These are phyloP conservation scores for Trichoplax adhaerens DNA, from an alignment of 37 sponge, comb jelly and placozoan species.

Conservation along the genomic window DNA sequence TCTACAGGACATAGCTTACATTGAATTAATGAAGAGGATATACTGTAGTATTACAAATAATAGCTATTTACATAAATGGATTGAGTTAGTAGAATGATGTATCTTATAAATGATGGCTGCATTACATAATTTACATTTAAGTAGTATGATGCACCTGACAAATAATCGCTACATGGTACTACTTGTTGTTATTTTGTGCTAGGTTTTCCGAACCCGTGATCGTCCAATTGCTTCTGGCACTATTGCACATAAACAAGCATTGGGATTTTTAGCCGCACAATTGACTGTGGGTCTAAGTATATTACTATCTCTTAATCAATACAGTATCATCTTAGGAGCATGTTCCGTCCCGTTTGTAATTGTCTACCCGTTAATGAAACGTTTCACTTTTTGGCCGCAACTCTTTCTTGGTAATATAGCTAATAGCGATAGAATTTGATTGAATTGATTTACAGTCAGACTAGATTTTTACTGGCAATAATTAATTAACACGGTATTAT, in stretches of 20 bases:
- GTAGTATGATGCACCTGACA: neutral
- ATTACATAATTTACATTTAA: constrained; percentile 6
- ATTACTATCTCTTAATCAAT: constrained; percentile 31
- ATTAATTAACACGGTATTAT: neutral
- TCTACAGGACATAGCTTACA: too few species aligned
- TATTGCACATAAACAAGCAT: constrained; percentile 21
- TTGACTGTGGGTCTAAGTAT: constrained; percentile 23
- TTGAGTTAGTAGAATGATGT: too few species aligned
- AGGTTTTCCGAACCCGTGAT: constrained; percentile 31
- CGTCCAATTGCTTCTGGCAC: constrained; percentile 35
- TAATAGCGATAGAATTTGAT: too few species aligned
- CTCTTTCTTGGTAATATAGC: constrained; percentile 15
- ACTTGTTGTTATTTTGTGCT: neutral
- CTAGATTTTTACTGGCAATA: too few species aligned
- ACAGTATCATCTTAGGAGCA: constrained; percentile 27
- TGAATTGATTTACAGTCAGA: too few species aligned
- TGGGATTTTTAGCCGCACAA: constrained; percentile 21
- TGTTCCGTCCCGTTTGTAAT: constrained; percentile 23
- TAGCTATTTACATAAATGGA: too few species aligned
- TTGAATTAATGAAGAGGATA: too few species aligned
- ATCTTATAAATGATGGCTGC: too few species aligned
- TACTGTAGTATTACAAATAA: too few species aligned
- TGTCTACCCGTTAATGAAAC: constrained; percentile 38
- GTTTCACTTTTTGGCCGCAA: constrained; percentile 50
- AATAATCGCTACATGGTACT: too few species aligned